Base-by-base conservation (phyloP, 1,140 invertebrate species). In the Eurosta solidaginis region DNA sequence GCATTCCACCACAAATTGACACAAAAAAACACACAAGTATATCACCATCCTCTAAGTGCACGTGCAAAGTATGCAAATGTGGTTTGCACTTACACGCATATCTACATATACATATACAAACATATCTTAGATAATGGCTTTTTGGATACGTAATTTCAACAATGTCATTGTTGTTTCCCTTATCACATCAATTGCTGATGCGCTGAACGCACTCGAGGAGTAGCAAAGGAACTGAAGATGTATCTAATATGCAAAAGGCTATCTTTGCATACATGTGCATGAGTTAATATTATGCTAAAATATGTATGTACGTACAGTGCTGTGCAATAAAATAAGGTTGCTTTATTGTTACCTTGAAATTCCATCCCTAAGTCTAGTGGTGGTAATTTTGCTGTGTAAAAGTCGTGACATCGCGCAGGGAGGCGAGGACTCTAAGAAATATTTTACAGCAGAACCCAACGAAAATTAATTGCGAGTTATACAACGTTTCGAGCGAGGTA, bases 211-310 rank as follows among this genome's bases (percentile, higher is more conserved):
- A 2, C 33, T 40, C 40, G 17, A 36, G 59, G 5, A 9, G n/a
- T 33, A 40, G 4, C 3, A 68, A 59, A 3, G 25, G 0, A 59
- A n/a, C 27, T 33, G 54, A 33, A 59, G 22, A 29, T 33, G 54
- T 29, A 59, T 33, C 54, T 59, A 59, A 68, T 68, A 40, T 68
- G 33, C 59, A 29, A 68, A n/a, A n/a, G n/a, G n/a, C 59, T 42
- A 33, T 10, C 33, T n/a, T n/a, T 20, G 33, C 59, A 68, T 29
- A 49, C 47, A 22, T 22, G 17, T 1, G 7, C 1, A 3, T 52
- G 49, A 5, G n/a, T 49, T 49, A 17, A 17, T 3, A n/a, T 3
- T 10, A 17, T 49, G 45, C 10, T n/a, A 17, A 17, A 4, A 49
- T 49, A 49, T 14, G 22, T 52, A 52, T 20, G 10, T 25, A 52